Evolutionary conservation across 2,888 invertebrate genomes (phyloP).

Genomic region (Nezara viridula): DNA sequence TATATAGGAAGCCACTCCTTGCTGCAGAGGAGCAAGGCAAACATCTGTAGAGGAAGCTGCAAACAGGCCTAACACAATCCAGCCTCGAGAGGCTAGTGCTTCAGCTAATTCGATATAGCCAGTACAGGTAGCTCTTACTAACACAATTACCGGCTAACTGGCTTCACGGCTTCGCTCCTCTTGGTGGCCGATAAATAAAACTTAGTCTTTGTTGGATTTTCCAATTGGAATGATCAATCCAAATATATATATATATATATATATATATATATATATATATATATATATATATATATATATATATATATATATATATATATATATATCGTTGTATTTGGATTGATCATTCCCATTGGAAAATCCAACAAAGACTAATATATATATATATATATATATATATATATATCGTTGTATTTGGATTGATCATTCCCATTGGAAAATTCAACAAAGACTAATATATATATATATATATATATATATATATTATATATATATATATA

Average conservation of each 20-base stretch:
- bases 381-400: too few relatives aligned
- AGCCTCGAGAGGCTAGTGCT: slow-evolving; percentile 19
- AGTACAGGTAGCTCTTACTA: neutral
- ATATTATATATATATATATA: too few relatives aligned
- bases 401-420: too few relatives aligned
- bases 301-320: too few relatives aligned
- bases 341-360: neutral
- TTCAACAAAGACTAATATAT: neutral
- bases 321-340: too few relatives aligned
- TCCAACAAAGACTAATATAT: neutral
- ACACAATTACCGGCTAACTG: slow-evolving; percentile 8
- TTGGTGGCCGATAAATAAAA: neutral
- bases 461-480: too few relatives aligned
- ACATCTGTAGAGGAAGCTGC: slow-evolving; percentile 28
- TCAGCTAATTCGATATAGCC: slow-evolving; percentile 5
- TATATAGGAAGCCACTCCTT: neutral
- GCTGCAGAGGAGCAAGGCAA: neutral
- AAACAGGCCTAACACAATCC: neutral
- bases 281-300: too few relatives aligned
- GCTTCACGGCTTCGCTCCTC: neutral
- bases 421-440: neutral
- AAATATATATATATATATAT: too few relatives aligned
- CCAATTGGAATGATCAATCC: neutral
- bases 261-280: too few relatives aligned
- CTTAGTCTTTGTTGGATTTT: neutral